Conservation (phyloP, 2,888 invertebrate species). For the Cataglyphis cursor region DNA sequence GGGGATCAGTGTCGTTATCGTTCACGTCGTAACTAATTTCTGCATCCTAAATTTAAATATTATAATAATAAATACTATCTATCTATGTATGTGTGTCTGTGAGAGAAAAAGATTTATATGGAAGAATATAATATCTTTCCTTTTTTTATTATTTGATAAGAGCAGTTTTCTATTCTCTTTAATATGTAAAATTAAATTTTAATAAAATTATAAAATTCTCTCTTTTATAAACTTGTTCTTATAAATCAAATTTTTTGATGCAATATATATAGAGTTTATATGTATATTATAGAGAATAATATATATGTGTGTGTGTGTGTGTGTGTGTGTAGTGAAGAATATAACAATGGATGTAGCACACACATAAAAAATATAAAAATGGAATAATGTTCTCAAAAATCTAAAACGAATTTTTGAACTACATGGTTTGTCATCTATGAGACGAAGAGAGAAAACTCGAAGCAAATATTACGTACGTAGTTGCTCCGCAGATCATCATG, state of each 20-base stretch:
- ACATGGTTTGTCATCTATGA: conserved; percentile 60
- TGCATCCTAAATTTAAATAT: conserved; percentile 89
- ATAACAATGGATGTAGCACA: not conserved
- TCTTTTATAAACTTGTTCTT: not conserved
- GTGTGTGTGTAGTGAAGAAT: not conserved
- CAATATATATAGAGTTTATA: not conserved
- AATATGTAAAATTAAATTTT: not conserved
- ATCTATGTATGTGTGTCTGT: too few species aligned
- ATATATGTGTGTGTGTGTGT: not conserved
- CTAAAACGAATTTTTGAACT: not conserved
- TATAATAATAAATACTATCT: not conserved
- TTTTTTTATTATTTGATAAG: not conserved
- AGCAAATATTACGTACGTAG: conserved; percentile 89
- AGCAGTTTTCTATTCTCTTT: not conserved
- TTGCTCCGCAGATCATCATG: conserved; percentile 93
- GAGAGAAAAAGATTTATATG: not conserved
- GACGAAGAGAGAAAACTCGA: not conserved
- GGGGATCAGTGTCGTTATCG: conserved; percentile 92
- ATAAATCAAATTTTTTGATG: not conserved
- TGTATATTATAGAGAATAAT: not conserved
- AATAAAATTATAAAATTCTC: not conserved
- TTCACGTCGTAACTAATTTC: conserved; percentile 95
- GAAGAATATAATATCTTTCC: not conserved
- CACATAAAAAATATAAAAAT: not conserved
- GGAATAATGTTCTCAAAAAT: not conserved